Evolutionary conservation across 2,888 invertebrate species (phyloP).

Genomic region (Unio delphinus): DNA sequence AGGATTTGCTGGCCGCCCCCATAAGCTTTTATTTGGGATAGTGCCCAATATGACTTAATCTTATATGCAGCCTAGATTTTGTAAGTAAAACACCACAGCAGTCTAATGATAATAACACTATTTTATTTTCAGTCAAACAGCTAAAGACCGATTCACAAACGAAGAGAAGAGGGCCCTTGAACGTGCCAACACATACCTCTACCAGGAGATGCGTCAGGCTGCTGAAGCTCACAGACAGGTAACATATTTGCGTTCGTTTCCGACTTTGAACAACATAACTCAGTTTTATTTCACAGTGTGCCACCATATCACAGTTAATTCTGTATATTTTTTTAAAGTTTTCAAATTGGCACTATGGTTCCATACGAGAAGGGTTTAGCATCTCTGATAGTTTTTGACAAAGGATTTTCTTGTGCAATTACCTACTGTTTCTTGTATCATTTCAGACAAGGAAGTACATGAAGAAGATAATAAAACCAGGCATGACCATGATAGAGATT

Average conservation of each 20-base stretch:
- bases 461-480: slow-evolving; percentile 94
- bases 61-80: too few species aligned
- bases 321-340: too few species aligned
- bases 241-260: slow-evolving; percentile 13
- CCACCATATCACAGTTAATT: too few species aligned
- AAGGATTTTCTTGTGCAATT: background rate
- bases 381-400: too few species aligned
- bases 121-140: slow-evolving; percentile 76
- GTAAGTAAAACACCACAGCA: background rate
- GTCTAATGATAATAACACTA: background rate
- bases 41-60: too few species aligned
- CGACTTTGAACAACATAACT: background rate
- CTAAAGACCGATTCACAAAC: slow-evolving; percentile 83
- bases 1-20: too few species aligned
- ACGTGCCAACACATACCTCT: slow-evolving; percentile 90
- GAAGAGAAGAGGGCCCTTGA: slow-evolving; percentile 88
- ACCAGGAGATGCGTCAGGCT: slow-evolving; percentile 93
- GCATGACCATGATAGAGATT: slow-evolving; percentile 99
- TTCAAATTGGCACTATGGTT: too few species aligned
- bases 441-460: slow-evolving; percentile 89
- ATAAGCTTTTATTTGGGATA: too few species aligned
- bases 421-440: slow-evolving; percentile 4
- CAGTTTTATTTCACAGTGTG: too few species aligned
- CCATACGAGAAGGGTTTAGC: too few species aligned
- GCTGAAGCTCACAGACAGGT: slow-evolving; percentile 98